phyloP scores from a whole-genome alignment of 64 coral and sea anemone species.

The Catalaphyllia jardinei region DNA sequence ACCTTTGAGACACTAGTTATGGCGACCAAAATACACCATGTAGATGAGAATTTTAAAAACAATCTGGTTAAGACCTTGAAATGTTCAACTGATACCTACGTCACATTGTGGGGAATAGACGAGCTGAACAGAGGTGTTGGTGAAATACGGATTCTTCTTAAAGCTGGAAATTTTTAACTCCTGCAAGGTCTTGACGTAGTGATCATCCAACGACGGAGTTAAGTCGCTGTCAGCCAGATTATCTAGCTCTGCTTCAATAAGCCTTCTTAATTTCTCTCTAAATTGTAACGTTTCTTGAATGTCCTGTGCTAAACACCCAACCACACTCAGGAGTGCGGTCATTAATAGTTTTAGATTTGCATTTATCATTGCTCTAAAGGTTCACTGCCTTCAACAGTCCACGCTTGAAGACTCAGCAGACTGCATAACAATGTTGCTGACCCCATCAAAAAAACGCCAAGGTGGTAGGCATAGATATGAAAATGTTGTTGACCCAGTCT shows the following conservation, averaged over 20 bases:
- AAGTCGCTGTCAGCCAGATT: not conserved
- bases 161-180: conserved; percentile 2
- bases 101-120: not conserved
- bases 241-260: conserved; percentile 19
- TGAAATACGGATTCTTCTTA: not conserved
- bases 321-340: not conserved
- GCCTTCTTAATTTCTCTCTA: not conserved
- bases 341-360: not conserved
- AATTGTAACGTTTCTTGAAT: conserved; percentile 1
- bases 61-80: not conserved
- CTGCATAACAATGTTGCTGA: not conserved
- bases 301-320: not conserved
- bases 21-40: not conserved
- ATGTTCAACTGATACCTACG: not conserved
- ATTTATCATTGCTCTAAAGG: not conserved
- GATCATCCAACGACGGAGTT: not conserved
- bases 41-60: not conserved
- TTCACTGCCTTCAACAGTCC: not conserved
- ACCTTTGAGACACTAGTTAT: no score
- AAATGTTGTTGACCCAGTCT: no score
- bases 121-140: not conserved
- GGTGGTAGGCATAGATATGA: not conserved
- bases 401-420: not conserved
- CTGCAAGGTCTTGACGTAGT: conserved; percentile 6
- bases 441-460: not conserved